Percentiles rank a stretch among this genome's conserved stretches.
phyloP scores from a whole-genome alignment of 1,140 invertebrate species.

The Zaprionus africanus region DNA sequence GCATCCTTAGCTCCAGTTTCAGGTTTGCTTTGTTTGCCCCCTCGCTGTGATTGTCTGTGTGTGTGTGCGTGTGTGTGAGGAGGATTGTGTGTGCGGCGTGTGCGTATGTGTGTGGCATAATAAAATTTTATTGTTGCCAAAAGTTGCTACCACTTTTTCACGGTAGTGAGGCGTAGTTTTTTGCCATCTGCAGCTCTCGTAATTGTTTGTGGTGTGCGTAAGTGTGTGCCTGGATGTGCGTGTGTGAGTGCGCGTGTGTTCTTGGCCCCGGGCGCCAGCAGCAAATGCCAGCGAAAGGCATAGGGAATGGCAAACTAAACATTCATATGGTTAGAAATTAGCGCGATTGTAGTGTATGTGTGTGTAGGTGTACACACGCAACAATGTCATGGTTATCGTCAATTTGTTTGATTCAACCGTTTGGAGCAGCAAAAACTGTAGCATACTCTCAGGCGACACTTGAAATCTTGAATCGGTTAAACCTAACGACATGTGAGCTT shows the following conservation, averaged over 20 bases:
- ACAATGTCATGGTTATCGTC: constrained; percentile 69
- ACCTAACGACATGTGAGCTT: background rate
- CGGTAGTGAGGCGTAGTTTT: constrained; percentile 38
- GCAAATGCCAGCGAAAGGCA: background rate
- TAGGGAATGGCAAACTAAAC: constrained; percentile 52
- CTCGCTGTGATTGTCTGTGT: constrained; percentile 15
- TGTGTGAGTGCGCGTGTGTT: background rate
- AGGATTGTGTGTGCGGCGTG: constrained; percentile 16
- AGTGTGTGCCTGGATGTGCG: background rate
- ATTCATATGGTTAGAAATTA: constrained; percentile 77
- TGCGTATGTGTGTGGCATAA: constrained; percentile 77
- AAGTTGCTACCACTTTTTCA: constrained; percentile 75
- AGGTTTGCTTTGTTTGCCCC: constrained; percentile 69
- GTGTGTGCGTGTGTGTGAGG: constrained; percentile 24
- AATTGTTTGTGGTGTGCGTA: constrained; percentile 65
- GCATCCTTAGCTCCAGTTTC: constrained; percentile 66
- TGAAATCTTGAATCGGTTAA: constrained; percentile 17
- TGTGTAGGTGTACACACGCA: constrained; percentile 47
- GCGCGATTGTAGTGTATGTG: constrained; percentile 23
- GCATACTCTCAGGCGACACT: constrained; percentile 66
- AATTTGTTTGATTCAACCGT: constrained; percentile 62
- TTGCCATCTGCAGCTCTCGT: constrained; percentile 43
- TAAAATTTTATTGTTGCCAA: constrained; percentile 83
- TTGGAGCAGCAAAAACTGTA: constrained; percentile 45
- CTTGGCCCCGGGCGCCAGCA: constrained; percentile 19